A percentile compares a stretch with the other conserved stretches of the same genome.
These are phyloP conservation scores for Leptosomus discolor DNA, from an alignment of 2,113 vertebrate genomes.

Conservation along the genomic window DNA sequence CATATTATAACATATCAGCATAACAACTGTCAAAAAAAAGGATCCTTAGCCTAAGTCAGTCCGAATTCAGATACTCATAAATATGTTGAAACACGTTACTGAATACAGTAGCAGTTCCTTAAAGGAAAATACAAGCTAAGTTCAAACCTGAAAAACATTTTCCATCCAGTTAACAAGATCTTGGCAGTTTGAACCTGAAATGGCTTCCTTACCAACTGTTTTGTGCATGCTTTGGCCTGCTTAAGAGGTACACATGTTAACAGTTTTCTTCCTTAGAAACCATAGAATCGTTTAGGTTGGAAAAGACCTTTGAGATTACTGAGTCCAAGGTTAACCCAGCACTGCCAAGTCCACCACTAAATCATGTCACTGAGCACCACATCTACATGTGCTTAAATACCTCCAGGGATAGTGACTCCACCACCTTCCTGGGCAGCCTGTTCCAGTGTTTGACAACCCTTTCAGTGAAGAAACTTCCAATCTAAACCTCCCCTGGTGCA, in stretches of 20 bases:
- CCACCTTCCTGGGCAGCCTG: neutral
- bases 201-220: neutral
- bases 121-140: neutral
- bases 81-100: neutral
- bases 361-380: too few relatives aligned
- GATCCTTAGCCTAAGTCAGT: neutral
- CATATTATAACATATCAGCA: neutral
- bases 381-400: neutral
- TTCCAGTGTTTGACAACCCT: neutral
- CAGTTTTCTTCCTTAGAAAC: neutral
- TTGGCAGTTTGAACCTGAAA: neutral
- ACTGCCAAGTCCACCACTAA: too few relatives aligned
- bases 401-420: neutral
- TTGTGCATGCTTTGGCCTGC: neutral
- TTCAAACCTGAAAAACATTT: neutral
- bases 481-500: neutral
- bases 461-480: neutral
- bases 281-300: neutral
- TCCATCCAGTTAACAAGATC: neutral
- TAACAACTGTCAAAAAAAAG: neutral
- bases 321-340: neutral
- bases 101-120: neutral
- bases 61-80: neutral
- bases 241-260: neutral
- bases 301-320: neutral